phyloP scores from a whole-genome alignment of 2,797 vertebrate genomes.

The Chloroceryle inda region DNA sequence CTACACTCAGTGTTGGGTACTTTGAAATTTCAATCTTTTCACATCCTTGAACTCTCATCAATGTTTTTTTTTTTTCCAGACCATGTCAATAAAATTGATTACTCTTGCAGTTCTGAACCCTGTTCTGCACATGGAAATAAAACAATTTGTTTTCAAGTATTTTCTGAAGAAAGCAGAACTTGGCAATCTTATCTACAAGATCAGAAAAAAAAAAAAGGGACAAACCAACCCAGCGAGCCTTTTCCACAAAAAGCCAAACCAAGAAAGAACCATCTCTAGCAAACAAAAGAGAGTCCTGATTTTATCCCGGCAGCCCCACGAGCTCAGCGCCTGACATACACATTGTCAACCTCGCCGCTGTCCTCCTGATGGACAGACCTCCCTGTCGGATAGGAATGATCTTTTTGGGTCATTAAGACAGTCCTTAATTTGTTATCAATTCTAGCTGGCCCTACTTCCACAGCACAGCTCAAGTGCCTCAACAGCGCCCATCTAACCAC shows the following conservation, averaged over 20 bases:
- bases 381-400: conserved; percentile 19
- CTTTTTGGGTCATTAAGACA: conserved; percentile 53
- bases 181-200: conserved; percentile 36
- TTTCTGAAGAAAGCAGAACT: conserved; percentile 70
- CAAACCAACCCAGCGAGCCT: not conserved
- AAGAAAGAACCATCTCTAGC: conserved; percentile 14
- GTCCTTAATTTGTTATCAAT: conserved; percentile 71
- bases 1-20: conserved; percentile 23
- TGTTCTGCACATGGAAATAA: conserved; percentile 80
- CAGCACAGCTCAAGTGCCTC: not conserved
- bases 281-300: conserved; percentile 48
- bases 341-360: conserved; percentile 23
- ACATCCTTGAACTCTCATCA: conserved; percentile 79
- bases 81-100: conserved; percentile 80
- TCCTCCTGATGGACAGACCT: conserved; percentile 13
- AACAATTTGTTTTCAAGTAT: conserved; percentile 78
- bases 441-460: not conserved
- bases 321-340: conserved; percentile 6
- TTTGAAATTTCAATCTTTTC: conserved; percentile 77
- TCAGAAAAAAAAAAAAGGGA: not conserved
- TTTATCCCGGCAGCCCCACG: not conserved
- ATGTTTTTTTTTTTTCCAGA: conserved; percentile 70
- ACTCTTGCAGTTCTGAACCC: conserved; percentile 78
- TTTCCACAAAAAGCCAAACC: not conserved
- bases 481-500: not conserved